Base-by-base conservation (phyloP, 2,797 vertebrate genomes). In the Cebuella pygmaea region DNA sequence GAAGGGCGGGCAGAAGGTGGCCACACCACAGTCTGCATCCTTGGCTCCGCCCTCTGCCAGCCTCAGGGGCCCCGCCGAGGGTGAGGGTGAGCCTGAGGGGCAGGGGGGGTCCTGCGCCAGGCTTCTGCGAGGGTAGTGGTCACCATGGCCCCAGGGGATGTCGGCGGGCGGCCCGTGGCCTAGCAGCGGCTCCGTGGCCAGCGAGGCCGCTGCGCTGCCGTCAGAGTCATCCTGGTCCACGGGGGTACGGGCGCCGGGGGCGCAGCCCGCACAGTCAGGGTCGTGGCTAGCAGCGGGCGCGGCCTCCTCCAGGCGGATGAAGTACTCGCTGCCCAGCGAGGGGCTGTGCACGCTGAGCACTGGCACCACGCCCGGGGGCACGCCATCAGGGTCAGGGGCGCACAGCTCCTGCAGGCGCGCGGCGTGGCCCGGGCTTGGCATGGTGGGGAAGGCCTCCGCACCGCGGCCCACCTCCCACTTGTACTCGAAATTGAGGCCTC, bases 401-500 rank as follows among this genome's bases (percentile, higher is more conserved):
- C 99, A 99, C 17, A 99, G 98, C 94, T 99, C 99, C 55, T 99
- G 99, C 98, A 99, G 99, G 36, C 98, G 99, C 41, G 98, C 98
- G 0, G 98, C 90, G 2, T 97, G 98, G 84, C 98, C 98, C 22
- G 99, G 99, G 94, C 99, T 99, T 72, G 99, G 97, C 2, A 97
- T 95, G 0, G 98, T 97, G 59, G 98, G 98, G 80, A 99, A 99
- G 4, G 99, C 97, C 46, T 99, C 99, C 0, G 99, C 98, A n/a
- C 99, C 98, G 26, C 76, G 7, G 33, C 99, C 99, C 48, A 99
- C 99, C 92, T 99, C 99, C 99, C 99, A 99, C 97, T 99, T 99
- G 98, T 99, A 99, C 98, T 99, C 99, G 10, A 99, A 99, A 98
- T 99, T 99, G 75, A 99, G 99, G 83, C 99, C 99, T 0, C 99